phyloP scores from a whole-genome alignment of 2,888 invertebrate genomes.

The Diachrysia chrysitis region DNA sequence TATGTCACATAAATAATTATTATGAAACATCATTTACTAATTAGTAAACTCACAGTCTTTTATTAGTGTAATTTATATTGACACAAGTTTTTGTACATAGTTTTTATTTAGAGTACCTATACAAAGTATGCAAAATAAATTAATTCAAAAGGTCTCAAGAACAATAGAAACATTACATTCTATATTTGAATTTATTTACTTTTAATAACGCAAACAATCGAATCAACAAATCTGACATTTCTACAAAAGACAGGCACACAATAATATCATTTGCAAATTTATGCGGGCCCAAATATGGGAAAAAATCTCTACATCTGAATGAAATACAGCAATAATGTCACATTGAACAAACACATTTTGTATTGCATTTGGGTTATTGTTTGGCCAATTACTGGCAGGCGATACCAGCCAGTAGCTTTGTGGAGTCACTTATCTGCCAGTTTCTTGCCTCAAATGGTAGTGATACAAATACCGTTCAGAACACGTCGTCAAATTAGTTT shows the following conservation, averaged over 20 bases:
- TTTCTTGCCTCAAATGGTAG: conserved; percentile 51
- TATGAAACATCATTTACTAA: too few species aligned
- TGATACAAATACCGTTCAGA: conserved; percentile 31
- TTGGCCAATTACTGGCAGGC: conserved; percentile 64
- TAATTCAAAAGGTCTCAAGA: too few species aligned
- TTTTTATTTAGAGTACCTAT: too few species aligned
- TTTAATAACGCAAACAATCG: conserved; percentile 24
- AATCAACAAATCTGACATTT: conserved; percentile 13
- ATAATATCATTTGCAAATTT: conserved; percentile 14
- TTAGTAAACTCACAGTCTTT: too few species aligned
- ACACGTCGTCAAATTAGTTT: conserved; percentile 51
- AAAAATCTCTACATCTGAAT: conserved; percentile 44
- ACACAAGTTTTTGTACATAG: too few species aligned
- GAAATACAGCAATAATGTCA: conserved; percentile 25
- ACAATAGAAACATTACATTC: conserved; percentile 8
- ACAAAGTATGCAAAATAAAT: too few species aligned
- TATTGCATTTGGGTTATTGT: conserved; percentile 56
- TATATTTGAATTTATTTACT: conserved; percentile 17
- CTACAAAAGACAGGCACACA: conserved; percentile 28
- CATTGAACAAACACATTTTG: conserved; percentile 42
- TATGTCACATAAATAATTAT: too few species aligned
- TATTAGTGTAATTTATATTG: too few species aligned
- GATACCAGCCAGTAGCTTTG: conserved; percentile 62
- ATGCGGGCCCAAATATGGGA: conserved; percentile 16
- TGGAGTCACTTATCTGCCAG: conserved; percentile 70